Percentiles rank a stretch among this genome's conserved stretches.
Conservation (phyloP, 2,113 vertebrate species). For the Megaptera novaeangliae region DNA sequence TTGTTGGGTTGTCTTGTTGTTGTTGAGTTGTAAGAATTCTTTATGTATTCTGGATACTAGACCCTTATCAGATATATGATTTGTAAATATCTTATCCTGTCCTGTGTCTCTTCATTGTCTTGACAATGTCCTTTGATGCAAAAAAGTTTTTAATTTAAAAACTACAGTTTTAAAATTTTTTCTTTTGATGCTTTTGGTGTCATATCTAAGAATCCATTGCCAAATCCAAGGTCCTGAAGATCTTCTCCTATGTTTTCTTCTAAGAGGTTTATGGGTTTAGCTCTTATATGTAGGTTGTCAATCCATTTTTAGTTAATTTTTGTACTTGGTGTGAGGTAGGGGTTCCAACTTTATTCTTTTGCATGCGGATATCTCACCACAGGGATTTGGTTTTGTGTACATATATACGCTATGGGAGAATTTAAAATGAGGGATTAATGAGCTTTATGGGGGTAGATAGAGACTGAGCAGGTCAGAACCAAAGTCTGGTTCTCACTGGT, state of each 20-base stretch:
- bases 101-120: background rate
- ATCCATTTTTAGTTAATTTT: background rate
- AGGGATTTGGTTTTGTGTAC: background rate
- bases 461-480: background rate
- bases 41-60: background rate
- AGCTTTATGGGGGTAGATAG: background rate
- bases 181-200: background rate
- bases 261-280: background rate
- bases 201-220: background rate
- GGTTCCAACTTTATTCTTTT: background rate
- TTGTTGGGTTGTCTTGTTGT: background rate
- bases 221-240: background rate
- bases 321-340: background rate
- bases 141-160: background rate
- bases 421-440: background rate
- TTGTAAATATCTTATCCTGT: background rate
- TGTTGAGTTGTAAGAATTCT: background rate
- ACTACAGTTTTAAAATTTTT: background rate
- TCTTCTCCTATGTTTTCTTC: background rate
- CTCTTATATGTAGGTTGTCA: background rate
- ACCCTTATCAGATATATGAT: background rate
- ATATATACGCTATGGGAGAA: background rate
- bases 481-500: background rate
- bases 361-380: background rate
- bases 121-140: background rate